Percentiles rank a stretch among this genome's conserved stretches.
These are phyloP conservation scores for Rhinophrynus dorsalis DNA, from an alignment of 2,797 vertebrate species.

Conservation along the genomic window DNA sequence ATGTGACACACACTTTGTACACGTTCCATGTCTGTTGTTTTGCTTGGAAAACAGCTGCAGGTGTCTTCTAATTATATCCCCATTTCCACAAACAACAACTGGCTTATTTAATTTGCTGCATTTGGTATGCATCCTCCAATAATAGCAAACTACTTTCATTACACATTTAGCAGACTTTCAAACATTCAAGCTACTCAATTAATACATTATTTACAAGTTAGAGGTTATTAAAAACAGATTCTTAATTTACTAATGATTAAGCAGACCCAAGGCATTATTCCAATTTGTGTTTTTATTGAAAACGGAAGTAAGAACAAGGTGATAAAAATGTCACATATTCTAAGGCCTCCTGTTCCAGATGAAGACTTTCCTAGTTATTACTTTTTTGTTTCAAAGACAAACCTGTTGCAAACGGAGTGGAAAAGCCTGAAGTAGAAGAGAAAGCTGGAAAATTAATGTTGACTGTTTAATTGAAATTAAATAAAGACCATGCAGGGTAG, in stretches of 20 bases:
- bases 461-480: constrained; percentile 60
- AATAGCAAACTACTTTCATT: constrained; percentile 73
- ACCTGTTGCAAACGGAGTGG: constrained; percentile 58
- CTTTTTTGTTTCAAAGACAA: constrained; percentile 61
- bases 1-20: constrained; percentile 63
- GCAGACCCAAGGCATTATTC: constrained; percentile 86
- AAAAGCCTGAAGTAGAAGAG: constrained; percentile 59
- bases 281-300: constrained; percentile 84
- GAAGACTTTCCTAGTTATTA: constrained; percentile 53
- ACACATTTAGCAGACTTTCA: constrained; percentile 75
- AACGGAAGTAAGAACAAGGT: constrained; percentile 73
- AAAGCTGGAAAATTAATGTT: constrained; percentile 59
- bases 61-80: constrained; percentile 80
- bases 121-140: constrained; percentile 69
- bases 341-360: constrained; percentile 58
- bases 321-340: constrained; percentile 62
- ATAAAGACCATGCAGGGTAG: constrained; percentile 64
- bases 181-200: constrained; percentile 85
- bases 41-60: constrained; percentile 79
- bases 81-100: constrained; percentile 80
- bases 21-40: constrained; percentile 80
- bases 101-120: constrained; percentile 78
- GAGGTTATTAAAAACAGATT: constrained; percentile 96
- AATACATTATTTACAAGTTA: constrained; percentile 97
- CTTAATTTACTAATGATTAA: constrained; percentile 98